Base-by-base conservation (phyloP, 2,888 invertebrate species). In the Subacronicta megacephala region DNA sequence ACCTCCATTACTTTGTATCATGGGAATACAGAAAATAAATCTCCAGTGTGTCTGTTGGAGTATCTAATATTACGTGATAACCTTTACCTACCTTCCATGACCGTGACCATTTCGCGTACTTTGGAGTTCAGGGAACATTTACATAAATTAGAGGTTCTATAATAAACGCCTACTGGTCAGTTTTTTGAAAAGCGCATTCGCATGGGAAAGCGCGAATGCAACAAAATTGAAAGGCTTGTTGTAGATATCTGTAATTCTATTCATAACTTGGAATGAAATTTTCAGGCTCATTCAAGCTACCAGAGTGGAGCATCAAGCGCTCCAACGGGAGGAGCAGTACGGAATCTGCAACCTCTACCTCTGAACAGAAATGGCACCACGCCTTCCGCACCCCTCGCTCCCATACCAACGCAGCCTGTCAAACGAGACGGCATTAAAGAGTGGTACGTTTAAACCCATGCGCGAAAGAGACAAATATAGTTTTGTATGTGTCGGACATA, bases 341-440 rank as follows among this genome's bases (percentile, higher is more conserved):
- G 95, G 47, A 95, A 95, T 72, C 92, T 95, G 47, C 95, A 94
- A 75, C 92, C 90, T 43, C 82, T 88, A 41, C 90, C 87, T 3
- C 85, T 87, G 37, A 93, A 92, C 72, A 92, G 89, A 44, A 92
- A 72, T 83, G 90, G 95, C 16, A 43, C 35, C 66, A 84, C 89
- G 7, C 70, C 81, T 5, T 89, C 94, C 53, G 91, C 94, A 44
- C 91, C 93, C 36, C 94, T 95, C 62, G 95, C 91, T 58, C 95
- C 95, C 58, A 95, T 92, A 65, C 95, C 95, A 74, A 72, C 92
- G 33, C 92, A 92, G 71, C 93, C 93, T 2, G 89, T 97, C 90
- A 97, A 97, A 84, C 96, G 97, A 65, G 98, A 98, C 95, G 98
- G 98, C 88, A 97, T 98, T 87, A 98, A 98, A 95, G 98, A 98